Evolutionary conservation across 2,888 invertebrate species (phyloP), one percentile per base, ranked within the genome.

Genomic region (Tiliacea aurago): DNA sequence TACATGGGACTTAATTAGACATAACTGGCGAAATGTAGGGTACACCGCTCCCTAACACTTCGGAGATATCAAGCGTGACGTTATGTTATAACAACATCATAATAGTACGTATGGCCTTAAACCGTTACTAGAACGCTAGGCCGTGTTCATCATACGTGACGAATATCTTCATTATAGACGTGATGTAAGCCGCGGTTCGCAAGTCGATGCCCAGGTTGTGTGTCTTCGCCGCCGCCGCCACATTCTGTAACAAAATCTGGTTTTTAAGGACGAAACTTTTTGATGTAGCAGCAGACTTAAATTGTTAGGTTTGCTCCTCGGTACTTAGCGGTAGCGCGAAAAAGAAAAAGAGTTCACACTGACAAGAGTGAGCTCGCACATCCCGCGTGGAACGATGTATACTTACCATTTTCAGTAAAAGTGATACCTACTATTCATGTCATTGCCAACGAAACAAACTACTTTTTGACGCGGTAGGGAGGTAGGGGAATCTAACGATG

Each of bases 161-260:
- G 97, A 99, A 99, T 94, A 99, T 99, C 96, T 99, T 99, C 95
- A 99, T 98, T 85, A 99, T 99, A 49, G 99, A 98, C 89, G 99
- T 99, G 80, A 99, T 98, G 94, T 99, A 99, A 47, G 99, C 99
- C 55, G 99, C 99, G 70, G 99, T 99, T 93, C 99, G 97, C 85
- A 99, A 96, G 91, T 98, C 98, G 84, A 98, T 92, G 4, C 98
- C 98, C 70, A 98, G 96, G 82, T 98, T 97, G 95, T 98, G 97
- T 82, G 97, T 96, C 93, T 97, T 97, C 20, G 97, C 97, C 9
- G 97, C 97, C 79, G 94, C 93, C 96, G 97, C 97, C 74, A 98
- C 97, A 85, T 97, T 97, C 97, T 97, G 91, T 4, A 89, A 86
- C 23, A 75, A 18, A 43, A 33, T 15, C 11, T 59, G 13, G 0